Evolutionary conservation across 1,140 invertebrate genomes (phyloP).

Genomic region (Ceratosolen fusciceps): DNA sequence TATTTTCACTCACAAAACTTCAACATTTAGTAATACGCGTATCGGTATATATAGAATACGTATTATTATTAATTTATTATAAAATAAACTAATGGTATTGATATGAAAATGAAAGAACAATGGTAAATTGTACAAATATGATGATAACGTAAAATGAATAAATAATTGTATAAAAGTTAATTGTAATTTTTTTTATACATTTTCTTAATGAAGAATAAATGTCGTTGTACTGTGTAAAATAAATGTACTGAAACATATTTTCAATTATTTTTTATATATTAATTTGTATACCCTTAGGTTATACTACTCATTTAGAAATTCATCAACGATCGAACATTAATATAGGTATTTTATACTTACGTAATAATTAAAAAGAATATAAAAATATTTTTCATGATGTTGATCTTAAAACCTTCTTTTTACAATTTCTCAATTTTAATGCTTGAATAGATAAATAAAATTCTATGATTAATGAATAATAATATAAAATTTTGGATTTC

Average conservation of each 20-base stretch:
- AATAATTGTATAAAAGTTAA: conserved; percentile 11
- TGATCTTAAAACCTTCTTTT: too few relatives aligned
- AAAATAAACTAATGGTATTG: neutral
- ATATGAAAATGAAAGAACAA: neutral
- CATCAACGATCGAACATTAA: too few relatives aligned
- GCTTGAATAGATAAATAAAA: too few relatives aligned
- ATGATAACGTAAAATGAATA: neutral
- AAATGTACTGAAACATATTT: neutral
- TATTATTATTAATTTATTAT: conserved; percentile 11
- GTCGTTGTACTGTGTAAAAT: neutral
- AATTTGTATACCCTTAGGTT: too few relatives aligned
- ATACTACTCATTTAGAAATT: too few relatives aligned
- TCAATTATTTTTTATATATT: neutral
- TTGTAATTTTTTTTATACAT: conserved; percentile 17
- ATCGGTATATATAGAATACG: neutral
- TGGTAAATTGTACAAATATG: neutral
- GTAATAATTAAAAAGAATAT: too few relatives aligned
- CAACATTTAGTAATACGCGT: neutral
- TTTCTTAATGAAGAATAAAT: conserved; percentile 6
- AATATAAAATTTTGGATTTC: too few relatives aligned
- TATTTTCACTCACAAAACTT: too few relatives aligned
- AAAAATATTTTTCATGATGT: too few relatives aligned
- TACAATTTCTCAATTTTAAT: too few relatives aligned
- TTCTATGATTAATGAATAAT: too few relatives aligned
- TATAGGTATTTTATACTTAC: too few relatives aligned